These are phyloP conservation scores for Ageneiosus marmoratus DNA, from an alignment of 2,113 vertebrate genomes.

Conservation along the genomic window DNA sequence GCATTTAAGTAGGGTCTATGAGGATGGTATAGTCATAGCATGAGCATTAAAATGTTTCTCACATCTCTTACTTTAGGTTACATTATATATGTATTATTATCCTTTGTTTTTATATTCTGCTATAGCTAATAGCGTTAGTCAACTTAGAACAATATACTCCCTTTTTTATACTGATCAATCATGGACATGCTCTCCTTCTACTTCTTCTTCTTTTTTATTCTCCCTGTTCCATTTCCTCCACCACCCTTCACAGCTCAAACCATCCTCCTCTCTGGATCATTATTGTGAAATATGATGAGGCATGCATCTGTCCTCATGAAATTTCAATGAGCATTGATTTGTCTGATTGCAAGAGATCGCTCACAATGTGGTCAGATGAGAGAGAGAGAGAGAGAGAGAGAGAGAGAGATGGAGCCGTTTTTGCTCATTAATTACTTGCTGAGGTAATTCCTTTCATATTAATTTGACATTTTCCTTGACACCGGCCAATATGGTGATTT, in stretches of 20 bases:
- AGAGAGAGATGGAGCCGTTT: slow-evolving; percentile 31
- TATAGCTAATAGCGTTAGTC: not conserved
- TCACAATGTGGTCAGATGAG: slow-evolving; percentile 54
- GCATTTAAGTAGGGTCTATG: not conserved
- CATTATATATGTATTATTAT: not conserved
- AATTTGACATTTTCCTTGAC: slow-evolving; percentile 39
- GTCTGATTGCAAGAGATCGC: slow-evolving; percentile 71
- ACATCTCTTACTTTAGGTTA: not conserved
- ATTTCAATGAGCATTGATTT: slow-evolving; percentile 84
- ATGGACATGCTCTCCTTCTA: not conserved
- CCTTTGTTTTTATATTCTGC: not conserved
- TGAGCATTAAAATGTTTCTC: not conserved
- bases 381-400: slow-evolving; percentile 31
- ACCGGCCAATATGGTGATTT: slow-evolving; percentile 19
- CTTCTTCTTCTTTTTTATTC: slow-evolving; percentile 22
- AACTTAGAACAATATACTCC: not conserved
- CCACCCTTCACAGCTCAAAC: not conserved
- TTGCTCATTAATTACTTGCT: slow-evolving; percentile 39
- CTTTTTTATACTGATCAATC: slow-evolving; percentile 11
- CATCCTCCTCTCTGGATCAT: slow-evolving; percentile 58
- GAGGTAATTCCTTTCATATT: slow-evolving; percentile 41
- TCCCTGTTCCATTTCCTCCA: slow-evolving; percentile 11
- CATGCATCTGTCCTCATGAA: slow-evolving; percentile 77
- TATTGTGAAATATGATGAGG: slow-evolving; percentile 82
- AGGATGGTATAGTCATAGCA: not conserved